Evolutionary conservation across 2,797 vertebrate genomes (phyloP).

Genomic region (Ceryle rudis): DNA sequence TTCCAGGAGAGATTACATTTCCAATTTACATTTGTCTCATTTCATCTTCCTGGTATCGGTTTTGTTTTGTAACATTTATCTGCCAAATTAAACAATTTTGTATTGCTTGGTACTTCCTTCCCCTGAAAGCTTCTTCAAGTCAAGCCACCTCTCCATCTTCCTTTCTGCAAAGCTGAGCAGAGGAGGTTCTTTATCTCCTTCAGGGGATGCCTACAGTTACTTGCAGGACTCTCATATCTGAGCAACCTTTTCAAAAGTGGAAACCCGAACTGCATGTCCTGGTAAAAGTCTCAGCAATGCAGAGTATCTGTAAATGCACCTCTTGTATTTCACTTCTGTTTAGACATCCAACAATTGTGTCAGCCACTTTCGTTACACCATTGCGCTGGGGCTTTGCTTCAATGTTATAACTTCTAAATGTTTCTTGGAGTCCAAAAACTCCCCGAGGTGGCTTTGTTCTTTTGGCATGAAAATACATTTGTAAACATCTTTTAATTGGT

Average conservation of each 20-base stretch:
- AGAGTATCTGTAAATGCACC: background rate
- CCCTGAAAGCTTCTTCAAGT: background rate
- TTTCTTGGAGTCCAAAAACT: background rate
- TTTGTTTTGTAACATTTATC: background rate
- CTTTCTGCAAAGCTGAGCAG: background rate
- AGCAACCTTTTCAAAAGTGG: background rate
- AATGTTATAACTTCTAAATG: background rate
- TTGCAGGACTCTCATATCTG: background rate
- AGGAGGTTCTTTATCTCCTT: background rate
- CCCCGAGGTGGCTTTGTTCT: background rate
- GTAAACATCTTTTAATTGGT: slow-evolving; percentile 22
- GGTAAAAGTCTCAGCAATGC: background rate
- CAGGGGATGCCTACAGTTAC: background rate
- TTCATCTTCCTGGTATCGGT: background rate
- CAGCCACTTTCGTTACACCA: background rate
- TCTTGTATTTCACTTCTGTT: background rate
- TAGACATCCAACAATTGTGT: background rate
- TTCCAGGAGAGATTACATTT: background rate
- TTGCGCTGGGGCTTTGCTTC: background rate
- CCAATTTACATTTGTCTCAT: background rate
- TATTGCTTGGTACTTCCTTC: background rate
- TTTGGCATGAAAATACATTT: background rate
- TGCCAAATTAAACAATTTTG: background rate
- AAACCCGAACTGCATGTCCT: background rate
- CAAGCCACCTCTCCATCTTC: background rate